Conservation (phyloP, 1,140 invertebrate genomes). For the Drosophila rhopaloa region DNA sequence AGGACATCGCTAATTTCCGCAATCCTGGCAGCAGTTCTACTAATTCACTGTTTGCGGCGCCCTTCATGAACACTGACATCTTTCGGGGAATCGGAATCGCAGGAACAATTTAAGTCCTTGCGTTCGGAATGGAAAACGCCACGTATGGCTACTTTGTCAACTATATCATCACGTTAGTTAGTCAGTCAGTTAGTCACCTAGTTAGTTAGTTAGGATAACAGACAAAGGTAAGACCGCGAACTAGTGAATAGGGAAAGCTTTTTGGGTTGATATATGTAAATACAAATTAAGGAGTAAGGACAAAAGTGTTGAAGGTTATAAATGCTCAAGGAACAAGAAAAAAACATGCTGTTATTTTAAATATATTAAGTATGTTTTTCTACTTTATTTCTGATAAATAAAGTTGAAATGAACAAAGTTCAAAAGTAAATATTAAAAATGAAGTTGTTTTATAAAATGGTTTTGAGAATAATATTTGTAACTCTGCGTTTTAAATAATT, state of each 20-base stretch:
- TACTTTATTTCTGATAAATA: constrained; percentile 7
- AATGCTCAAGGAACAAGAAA: constrained; percentile 7
- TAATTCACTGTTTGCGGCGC: constrained; percentile 36
- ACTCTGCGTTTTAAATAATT: background rate
- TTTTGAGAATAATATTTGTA: too few species aligned
- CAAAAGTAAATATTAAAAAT: background rate
- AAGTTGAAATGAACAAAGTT: constrained; percentile 8
- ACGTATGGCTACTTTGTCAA: constrained; percentile 51
- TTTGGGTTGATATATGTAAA: constrained; percentile 41
- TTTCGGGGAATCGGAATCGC: constrained; percentile 2
- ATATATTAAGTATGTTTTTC: background rate
- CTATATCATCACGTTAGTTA: constrained; percentile 79
- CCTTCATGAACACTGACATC: constrained; percentile 61
- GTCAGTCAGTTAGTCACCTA: constrained; percentile 74
- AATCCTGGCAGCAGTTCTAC: constrained; percentile 50
- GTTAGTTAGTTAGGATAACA: constrained; percentile 75
- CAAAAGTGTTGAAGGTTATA: constrained; percentile 2
- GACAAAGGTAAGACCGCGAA: constrained; percentile 34
- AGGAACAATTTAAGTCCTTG: background rate
- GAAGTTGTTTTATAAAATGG: too few species aligned
- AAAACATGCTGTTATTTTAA: background rate
- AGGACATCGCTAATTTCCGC: constrained; percentile 60
- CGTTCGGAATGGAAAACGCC: constrained; percentile 21
- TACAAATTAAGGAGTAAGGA: constrained; percentile 8
- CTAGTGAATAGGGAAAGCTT: constrained; percentile 28